A percentile compares a stretch with the other conserved stretches of the same genome.
Conservation (phyloP, 2,113 vertebrate genomes). For the Blennius ocellaris region DNA sequence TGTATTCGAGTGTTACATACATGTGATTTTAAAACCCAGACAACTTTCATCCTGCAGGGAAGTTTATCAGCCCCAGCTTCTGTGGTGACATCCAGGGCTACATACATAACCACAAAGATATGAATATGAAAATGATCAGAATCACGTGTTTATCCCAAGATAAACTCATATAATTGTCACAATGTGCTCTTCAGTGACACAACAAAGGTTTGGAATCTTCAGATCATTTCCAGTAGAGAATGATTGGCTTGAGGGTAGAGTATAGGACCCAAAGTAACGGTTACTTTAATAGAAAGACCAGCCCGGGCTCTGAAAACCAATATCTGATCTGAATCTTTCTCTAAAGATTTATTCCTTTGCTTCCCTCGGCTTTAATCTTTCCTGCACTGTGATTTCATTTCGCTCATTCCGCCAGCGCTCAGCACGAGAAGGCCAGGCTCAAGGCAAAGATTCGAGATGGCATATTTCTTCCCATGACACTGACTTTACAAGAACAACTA, state of each 20-base stretch:
- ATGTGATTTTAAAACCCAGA: too few species aligned
- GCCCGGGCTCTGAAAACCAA: conserved; percentile 3
- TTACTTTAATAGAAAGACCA: background rate
- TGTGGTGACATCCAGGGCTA: too few species aligned
- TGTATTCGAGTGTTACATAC: too few species aligned
- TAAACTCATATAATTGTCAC: too few species aligned
- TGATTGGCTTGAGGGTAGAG: background rate
- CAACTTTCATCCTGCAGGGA: too few species aligned
- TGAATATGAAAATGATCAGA: background rate
- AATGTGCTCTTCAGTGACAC: background rate
- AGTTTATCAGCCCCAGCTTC: too few species aligned
- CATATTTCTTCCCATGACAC: background rate
- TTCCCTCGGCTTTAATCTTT: background rate
- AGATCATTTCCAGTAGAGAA: background rate
- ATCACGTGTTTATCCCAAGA: background rate
- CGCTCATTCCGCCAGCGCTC: background rate
- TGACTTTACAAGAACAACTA: conserved; percentile 1
- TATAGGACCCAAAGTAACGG: background rate
- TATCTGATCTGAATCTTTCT: conserved; percentile 15
- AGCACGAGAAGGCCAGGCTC: background rate
- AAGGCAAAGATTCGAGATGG: background rate
- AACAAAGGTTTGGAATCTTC: background rate
- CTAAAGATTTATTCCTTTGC: background rate
- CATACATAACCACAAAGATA: too few species aligned
- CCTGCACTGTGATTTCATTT: conserved; percentile 2